phyloP scores from a whole-genome alignment of 2,797 vertebrate species.

The Alcedo quadribrachys region DNA sequence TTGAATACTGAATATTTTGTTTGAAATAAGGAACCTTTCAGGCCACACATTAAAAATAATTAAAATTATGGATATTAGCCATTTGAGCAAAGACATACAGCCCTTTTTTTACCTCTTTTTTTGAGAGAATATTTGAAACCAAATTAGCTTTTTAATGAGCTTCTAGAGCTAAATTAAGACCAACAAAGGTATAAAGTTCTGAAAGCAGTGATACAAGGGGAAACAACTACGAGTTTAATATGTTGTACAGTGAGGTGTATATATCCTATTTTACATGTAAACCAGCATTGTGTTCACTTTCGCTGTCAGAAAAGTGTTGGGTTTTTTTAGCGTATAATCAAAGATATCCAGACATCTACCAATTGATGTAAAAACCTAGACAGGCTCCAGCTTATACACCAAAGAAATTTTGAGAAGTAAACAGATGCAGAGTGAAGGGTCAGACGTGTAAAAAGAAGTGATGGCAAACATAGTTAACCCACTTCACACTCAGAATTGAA shows the following conservation, averaged over 20 bases:
- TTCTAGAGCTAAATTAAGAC: not conserved
- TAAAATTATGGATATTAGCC: not conserved
- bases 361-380: not conserved
- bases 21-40: not conserved
- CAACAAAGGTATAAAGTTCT: not conserved
- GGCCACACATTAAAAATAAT: not conserved
- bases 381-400: not conserved
- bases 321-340: not conserved
- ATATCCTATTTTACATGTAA: not conserved
- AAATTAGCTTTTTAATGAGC: not conserved
- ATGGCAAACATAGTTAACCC: not conserved
- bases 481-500: not conserved
- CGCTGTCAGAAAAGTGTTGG: not conserved
- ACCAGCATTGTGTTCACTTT: not conserved
- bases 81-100: not conserved
- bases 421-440: not conserved
- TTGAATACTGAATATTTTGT: not conserved
- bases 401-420: not conserved
- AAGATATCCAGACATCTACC: not conserved
- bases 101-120: not conserved
- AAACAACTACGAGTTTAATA: not conserved
- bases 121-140: not conserved
- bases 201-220: not conserved
- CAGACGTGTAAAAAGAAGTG: not conserved
- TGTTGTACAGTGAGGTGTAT: not conserved